Evolutionary conservation across 2,888 invertebrate genomes (phyloP).

Genomic region (Tholera decimalis): DNA sequence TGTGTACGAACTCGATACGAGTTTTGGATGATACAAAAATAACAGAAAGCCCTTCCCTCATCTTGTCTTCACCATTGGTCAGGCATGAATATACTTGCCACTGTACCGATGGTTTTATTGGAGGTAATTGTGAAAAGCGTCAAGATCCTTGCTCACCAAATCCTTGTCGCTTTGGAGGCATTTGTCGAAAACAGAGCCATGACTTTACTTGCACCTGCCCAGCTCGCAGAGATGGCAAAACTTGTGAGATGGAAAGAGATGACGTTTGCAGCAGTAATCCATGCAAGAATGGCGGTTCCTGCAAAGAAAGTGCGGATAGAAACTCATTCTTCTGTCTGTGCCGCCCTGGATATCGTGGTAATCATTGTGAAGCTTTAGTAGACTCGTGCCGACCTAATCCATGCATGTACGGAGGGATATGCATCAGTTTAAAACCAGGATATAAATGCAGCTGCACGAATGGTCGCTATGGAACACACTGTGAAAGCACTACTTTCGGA

Average conservation of each 20-base stretch:
- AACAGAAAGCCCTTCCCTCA: constrained; percentile 95
- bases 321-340: constrained; percentile 98
- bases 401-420: constrained; percentile 97
- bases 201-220: constrained; percentile 97
- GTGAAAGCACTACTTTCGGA: constrained; percentile 97
- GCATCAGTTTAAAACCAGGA: constrained; percentile 96
- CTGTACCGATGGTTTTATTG: constrained; percentile 96
- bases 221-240: constrained; percentile 94
- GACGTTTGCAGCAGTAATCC: constrained; percentile 96
- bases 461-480: constrained; percentile 97
- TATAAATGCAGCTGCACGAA: constrained; percentile 96
- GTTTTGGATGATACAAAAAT: constrained; percentile 94
- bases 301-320: constrained; percentile 96
- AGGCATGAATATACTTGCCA: constrained; percentile 95
- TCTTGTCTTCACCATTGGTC: constrained; percentile 96
- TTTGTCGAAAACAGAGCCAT: constrained; percentile 96
- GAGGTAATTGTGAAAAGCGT: constrained; percentile 95
- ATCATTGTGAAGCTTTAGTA: constrained; percentile 96
- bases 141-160: constrained; percentile 98
- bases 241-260: constrained; percentile 96
- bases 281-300: constrained; percentile 97
- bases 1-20: constrained; percentile 94
- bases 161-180: constrained; percentile 96
- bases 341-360: constrained; percentile 97
- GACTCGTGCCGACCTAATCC: constrained; percentile 98